Evolutionary conservation across 2,888 invertebrate species (phyloP), one percentile per base, ranked within the genome.

Genomic region (Nebria brevicollis): DNA sequence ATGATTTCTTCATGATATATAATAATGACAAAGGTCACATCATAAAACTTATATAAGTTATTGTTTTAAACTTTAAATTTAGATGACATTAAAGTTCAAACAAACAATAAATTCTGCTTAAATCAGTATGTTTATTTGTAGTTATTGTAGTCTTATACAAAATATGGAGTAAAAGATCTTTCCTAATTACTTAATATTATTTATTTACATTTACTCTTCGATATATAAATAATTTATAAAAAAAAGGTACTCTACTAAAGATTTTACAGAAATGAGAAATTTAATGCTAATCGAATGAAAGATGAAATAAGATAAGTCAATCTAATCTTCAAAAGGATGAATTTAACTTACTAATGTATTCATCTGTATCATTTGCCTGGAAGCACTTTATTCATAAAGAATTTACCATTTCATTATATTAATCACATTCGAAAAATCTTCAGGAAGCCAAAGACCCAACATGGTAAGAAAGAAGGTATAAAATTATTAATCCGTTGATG

Each of bases 1-100:
- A 77, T 78, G 66, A 78, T 77, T 72, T 72, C 72, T 7, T 10
- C 34, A 68, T 77, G 77, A 77, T 64, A 72, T 72, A 77, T 77
- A 25, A 70, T 26, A 26, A 70, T 70, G 70, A 7, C 26, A 15
- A 68, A 4, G 70, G 26, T 5, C 13, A 70, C 25, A 34, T 54
- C 1, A 54, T 54, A 54, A 54, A 54, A 54, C 54, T 54, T 54
- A 54, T 34, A 34, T 34, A 34, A 34, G 34, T 34, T 34, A 34
- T 34, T 34, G 34, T 34, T 34, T 4, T 34, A 34, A 34, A 34
- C 34, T 34, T 34, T 4, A 34, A 34, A 4, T 34, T 34, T 34
- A 34, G 34, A 34, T 34, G 34, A 34, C 1, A 34, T 34, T 34
- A 34, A 34, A 34, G 34, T 5, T 34, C 34, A 34, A 2, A 34